Evolutionary conservation across 2,113 vertebrate species (phyloP).

Genomic region (Lepus timidus): DNA sequence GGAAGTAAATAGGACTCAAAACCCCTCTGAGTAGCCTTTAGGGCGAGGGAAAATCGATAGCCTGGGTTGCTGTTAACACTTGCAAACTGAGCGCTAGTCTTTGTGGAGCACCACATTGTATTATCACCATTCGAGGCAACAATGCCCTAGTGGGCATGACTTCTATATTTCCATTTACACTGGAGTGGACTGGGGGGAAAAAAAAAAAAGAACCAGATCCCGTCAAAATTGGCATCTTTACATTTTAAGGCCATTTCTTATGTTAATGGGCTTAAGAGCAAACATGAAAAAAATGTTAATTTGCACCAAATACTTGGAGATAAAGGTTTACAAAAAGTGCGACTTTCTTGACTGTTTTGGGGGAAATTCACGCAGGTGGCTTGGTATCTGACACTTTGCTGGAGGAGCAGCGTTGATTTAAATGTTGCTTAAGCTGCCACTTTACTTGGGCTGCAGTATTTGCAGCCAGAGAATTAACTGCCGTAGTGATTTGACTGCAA

Average conservation of each 20-base stretch:
- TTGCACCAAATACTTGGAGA: conserved; percentile 21
- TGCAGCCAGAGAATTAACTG: conserved; percentile 16
- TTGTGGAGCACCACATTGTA: conserved; percentile 78
- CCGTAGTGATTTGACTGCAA: neutral
- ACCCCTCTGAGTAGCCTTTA: conserved; percentile 52
- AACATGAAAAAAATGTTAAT: conserved; percentile 40
- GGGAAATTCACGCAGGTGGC: conserved; percentile 37
- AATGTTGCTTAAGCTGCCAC: neutral
- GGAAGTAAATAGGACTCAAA: conserved; percentile 60
- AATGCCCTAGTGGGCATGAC: conserved; percentile 45
- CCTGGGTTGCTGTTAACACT: conserved; percentile 66
- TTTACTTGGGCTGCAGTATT: neutral
- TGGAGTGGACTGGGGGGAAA: neutral
- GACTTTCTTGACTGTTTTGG: conserved; percentile 16
- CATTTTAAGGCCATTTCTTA: conserved; percentile 35
- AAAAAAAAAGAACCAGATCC: neutral
- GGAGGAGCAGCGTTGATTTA: neutral
- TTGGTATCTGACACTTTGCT: neutral
- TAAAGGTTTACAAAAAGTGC: conserved; percentile 9
- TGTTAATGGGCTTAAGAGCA: conserved; percentile 62
- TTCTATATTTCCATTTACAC: conserved; percentile 19
- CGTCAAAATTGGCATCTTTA: neutral
- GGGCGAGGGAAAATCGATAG: conserved; percentile 71
- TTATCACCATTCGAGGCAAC: conserved; percentile 66
- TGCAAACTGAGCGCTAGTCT: conserved; percentile 76